Evolutionary conservation across 2,888 invertebrate species (phyloP).

Genomic region (Perizoma affinitatum): DNA sequence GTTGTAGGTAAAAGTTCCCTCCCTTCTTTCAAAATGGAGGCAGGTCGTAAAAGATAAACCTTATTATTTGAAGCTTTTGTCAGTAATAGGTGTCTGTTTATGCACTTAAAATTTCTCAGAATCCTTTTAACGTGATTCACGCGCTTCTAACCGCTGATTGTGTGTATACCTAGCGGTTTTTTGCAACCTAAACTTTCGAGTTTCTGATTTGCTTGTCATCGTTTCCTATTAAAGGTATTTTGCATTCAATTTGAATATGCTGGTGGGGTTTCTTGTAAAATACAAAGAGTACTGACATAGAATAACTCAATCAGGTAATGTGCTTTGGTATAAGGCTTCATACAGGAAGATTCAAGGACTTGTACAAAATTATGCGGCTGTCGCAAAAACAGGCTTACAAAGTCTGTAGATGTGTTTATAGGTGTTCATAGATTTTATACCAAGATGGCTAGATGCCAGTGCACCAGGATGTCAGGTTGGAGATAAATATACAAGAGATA

Average conservation of each 20-base stretch:
- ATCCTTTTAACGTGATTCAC: slow-evolving; percentile 64
- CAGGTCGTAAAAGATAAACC: not conserved
- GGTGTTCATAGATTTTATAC: slow-evolving; percentile 19
- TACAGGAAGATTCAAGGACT: slow-evolving; percentile 13
- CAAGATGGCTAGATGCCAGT: slow-evolving; percentile 29
- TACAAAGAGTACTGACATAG: slow-evolving; percentile 1
- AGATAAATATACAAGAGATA: slow-evolving; percentile 19
- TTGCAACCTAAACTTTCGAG: slow-evolving; percentile 47
- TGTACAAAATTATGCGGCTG: slow-evolving; percentile 9
- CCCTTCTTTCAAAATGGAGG: too few relatives aligned
- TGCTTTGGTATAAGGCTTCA: not conserved
- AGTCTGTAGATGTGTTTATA: too few relatives aligned
- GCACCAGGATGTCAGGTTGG: slow-evolving; percentile 28
- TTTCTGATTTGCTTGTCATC: slow-evolving; percentile 45
- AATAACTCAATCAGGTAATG: slow-evolving; percentile 6
- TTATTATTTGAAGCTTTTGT: not conserved
- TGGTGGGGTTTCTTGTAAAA: slow-evolving; percentile 5
- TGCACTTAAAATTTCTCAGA: slow-evolving; percentile 48
- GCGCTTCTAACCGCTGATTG: slow-evolving; percentile 41
- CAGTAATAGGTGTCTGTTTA: slow-evolving; percentile 31
- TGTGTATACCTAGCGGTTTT: slow-evolving; percentile 49
- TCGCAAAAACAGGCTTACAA: slow-evolving; percentile 16
- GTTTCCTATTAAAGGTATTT: slow-evolving; percentile 35
- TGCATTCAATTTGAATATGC: slow-evolving; percentile 35
- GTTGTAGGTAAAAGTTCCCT: too few relatives aligned